A percentile compares a stretch with the other conserved stretches of the same genome.
phyloP scores from a whole-genome alignment of 2,113 vertebrate genomes.

The Oceanodroma tethys region DNA sequence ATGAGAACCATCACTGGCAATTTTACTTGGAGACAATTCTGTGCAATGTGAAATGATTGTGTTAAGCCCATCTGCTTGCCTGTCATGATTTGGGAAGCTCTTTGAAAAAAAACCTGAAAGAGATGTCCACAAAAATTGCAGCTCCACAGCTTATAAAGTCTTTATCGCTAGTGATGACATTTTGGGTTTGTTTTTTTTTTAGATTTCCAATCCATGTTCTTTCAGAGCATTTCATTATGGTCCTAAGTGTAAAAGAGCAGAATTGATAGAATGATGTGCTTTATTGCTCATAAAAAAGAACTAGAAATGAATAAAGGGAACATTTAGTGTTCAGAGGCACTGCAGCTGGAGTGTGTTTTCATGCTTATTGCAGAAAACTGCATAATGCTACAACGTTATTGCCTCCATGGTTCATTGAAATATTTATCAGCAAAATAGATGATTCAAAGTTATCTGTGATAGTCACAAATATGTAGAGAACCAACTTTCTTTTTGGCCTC shows the following conservation, averaged over 20 bases:
- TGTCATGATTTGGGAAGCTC: neutral
- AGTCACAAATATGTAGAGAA: neutral
- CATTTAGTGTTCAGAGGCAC: neutral
- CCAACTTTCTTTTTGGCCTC: neutral
- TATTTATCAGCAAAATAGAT: neutral
- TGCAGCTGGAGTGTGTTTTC: neutral
- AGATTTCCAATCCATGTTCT: neutral
- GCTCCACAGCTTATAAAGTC: neutral
- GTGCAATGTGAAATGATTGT: neutral
- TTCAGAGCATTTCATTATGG: conserved; percentile 30
- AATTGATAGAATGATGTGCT: neutral
- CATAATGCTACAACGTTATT: neutral
- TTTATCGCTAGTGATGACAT: neutral
- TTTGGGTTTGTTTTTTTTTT: neutral
- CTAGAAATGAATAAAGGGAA: conserved; percentile 9
- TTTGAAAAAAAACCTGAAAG: neutral
- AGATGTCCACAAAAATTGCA: neutral
- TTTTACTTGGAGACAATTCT: conserved; percentile 14
- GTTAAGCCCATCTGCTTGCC: neutral
- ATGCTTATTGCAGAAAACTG: neutral
- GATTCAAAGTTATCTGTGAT: neutral
- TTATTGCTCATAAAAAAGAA: neutral
- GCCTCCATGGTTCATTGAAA: neutral
- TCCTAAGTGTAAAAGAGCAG: neutral
- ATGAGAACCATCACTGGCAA: neutral